Percentiles rank a stretch among this genome's conserved stretches.
Evolutionary conservation across 2,797 vertebrate genomes (phyloP).

Genomic region (Sebastes oblongus): DNA sequence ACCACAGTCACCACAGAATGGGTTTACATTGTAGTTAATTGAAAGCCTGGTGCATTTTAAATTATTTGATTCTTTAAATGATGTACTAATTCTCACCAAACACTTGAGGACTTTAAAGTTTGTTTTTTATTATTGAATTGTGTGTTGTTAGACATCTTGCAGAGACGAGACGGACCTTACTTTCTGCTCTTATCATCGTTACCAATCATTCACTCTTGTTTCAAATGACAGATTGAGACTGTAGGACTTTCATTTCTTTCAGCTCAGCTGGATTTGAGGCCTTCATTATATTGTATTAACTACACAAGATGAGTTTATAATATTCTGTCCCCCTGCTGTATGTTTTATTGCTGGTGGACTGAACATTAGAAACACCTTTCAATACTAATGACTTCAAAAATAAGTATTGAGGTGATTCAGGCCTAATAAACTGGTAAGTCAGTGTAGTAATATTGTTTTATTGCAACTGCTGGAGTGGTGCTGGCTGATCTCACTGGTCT

Average conservation of each 20-base stretch:
- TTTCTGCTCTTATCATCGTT: not conserved
- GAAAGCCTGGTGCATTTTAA: too few species aligned
- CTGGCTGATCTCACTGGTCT: not conserved
- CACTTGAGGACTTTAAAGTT: too few species aligned
- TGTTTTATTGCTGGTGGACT: not conserved
- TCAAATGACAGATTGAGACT: not conserved
- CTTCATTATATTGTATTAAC: not conserved
- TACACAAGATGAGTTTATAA: not conserved
- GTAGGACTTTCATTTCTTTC: not conserved
- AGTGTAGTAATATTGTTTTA: not conserved
- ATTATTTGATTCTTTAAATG: too few species aligned
- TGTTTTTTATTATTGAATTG: not conserved
- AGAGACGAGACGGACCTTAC: not conserved
- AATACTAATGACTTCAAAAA: not conserved
- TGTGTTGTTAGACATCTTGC: not conserved
- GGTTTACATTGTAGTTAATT: too few species aligned
- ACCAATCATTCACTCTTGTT: not conserved
- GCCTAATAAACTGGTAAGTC: not conserved
- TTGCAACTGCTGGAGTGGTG: not conserved
- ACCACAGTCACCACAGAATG: too few species aligned
- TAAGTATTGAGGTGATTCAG: not conserved
- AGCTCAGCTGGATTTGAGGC: not conserved
- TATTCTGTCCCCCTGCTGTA: not conserved
- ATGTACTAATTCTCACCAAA: too few species aligned
- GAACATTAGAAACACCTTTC: not conserved